phyloP scores from a whole-genome alignment of 2,888 invertebrate species.

The Piscicola geometra region DNA sequence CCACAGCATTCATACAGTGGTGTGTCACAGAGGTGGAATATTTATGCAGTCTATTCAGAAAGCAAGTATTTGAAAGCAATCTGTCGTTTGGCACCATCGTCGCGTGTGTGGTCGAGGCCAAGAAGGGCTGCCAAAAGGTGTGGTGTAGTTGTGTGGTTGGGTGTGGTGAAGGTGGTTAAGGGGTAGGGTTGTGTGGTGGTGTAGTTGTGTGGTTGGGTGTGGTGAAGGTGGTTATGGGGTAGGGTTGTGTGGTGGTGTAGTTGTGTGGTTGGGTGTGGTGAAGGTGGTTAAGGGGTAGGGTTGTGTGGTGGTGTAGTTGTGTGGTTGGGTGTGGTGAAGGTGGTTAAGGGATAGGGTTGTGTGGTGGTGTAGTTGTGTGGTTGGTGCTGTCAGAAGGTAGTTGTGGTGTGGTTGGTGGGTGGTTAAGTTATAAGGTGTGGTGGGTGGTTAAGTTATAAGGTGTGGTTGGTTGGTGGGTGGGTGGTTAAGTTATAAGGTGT shows the following conservation, averaged over 20 bases:
- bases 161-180: too few species aligned
- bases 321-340: neutral
- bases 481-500: too few species aligned
- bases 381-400: too few species aligned
- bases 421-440: neutral
- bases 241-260: neutral
- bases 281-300: neutral
- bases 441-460: too few species aligned
- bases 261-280: neutral
- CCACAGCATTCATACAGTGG: slow-evolving; percentile 79
- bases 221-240: too few species aligned
- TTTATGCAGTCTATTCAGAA: slow-evolving; percentile 57
- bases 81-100: slow-evolving; percentile 76
- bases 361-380: neutral
- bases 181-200: neutral
- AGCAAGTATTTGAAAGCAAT: slow-evolving; percentile 79
- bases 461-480: too few species aligned
- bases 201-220: too few species aligned
- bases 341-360: neutral
- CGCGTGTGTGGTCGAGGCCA: slow-evolving; percentile 76
- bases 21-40: slow-evolving; percentile 62
- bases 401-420: neutral
- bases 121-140: slow-evolving; percentile 62
- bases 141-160: too few species aligned
- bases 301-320: neutral